Percentiles rank a stretch among this genome's conserved stretches.
Evolutionary conservation across 2,113 vertebrate genomes (phyloP).

Genomic region (Rhinogobius similis): DNA sequence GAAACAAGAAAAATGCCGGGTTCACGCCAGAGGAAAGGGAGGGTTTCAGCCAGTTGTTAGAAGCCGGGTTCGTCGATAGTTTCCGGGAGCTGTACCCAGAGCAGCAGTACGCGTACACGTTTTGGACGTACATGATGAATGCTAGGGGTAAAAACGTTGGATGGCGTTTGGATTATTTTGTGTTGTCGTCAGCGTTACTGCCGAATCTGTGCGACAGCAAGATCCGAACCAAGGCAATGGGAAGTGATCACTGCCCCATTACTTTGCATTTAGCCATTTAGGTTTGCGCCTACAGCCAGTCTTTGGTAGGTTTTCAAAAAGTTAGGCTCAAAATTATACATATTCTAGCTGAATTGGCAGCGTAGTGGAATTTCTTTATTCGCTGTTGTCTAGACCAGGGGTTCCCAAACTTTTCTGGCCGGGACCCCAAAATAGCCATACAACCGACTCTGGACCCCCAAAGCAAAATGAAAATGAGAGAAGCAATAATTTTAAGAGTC

Average conservation of each 20-base stretch:
- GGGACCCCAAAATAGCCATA: no score
- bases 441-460: no score
- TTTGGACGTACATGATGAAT: constrained; percentile 97
- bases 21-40: constrained; percentile 87
- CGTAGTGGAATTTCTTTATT: not conserved
- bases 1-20: constrained; percentile 88
- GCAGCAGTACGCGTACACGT: constrained; percentile 84
- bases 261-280: constrained; percentile 83
- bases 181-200: constrained; percentile 82
- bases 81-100: constrained; percentile 87
- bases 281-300: constrained; percentile 4
- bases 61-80: constrained; percentile 82
- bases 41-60: constrained; percentile 83
- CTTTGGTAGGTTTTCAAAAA: not conserved
- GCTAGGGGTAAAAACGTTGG: constrained; percentile 87
- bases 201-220: constrained; percentile 87
- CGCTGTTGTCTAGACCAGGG: not conserved
- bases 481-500: no score
- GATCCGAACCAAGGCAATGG: constrained; percentile 84
- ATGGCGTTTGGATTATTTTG: constrained; percentile 91
- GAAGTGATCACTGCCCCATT: constrained; percentile 92
- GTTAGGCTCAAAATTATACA: not conserved
- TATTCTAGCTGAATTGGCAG: not conserved
- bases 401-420: no score
- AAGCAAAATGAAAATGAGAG: no score